These are phyloP conservation scores for Lepas anatifera DNA, from an alignment of 2,888 invertebrate species.

Conservation along the genomic window DNA sequence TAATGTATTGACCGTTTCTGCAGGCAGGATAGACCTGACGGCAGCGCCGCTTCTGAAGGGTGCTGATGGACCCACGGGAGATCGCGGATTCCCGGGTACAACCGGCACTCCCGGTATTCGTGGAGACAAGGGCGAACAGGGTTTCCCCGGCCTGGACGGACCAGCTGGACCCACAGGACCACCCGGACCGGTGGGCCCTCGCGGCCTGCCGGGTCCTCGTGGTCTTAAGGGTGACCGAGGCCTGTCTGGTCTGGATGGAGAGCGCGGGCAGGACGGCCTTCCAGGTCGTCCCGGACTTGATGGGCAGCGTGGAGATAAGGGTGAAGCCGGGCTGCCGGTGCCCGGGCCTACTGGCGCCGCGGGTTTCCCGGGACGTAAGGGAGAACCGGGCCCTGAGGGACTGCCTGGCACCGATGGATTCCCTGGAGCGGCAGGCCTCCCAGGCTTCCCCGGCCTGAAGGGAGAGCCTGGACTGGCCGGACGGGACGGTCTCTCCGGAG, in stretches of 20 bases:
- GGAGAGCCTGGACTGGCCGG: constrained; percentile 35
- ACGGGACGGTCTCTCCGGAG: constrained; percentile 25
- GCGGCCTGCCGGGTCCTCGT: constrained; percentile 51
- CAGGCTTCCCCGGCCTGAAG: constrained; percentile 37
- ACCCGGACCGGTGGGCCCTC: not conserved
- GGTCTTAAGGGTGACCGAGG: constrained; percentile 72
- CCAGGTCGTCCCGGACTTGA: constrained; percentile 45
- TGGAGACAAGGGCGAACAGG: not conserved
- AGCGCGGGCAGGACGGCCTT: constrained; percentile 26
- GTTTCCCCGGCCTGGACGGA: not conserved
- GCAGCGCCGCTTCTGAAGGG: not conserved
- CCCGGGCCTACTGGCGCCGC: not conserved
- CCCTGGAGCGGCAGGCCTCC: constrained; percentile 24
- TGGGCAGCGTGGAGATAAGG: constrained; percentile 23
- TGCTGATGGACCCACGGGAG: not conserved
- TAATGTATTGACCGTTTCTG: no score
- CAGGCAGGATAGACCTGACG: not conserved
- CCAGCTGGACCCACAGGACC: not conserved
- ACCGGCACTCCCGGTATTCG: not conserved
- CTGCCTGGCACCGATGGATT: constrained; percentile 23
- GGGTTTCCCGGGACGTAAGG: constrained; percentile 1
- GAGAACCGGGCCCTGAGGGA: constrained; percentile 21
- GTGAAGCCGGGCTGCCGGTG: not conserved
- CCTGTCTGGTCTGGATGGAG: not conserved
- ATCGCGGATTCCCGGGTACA: not conserved